Percentiles rank a stretch among this genome's conserved stretches.
Evolutionary conservation across 2,888 invertebrate genomes (phyloP).

Genomic region (Synanthedon tipuliformis): DNA sequence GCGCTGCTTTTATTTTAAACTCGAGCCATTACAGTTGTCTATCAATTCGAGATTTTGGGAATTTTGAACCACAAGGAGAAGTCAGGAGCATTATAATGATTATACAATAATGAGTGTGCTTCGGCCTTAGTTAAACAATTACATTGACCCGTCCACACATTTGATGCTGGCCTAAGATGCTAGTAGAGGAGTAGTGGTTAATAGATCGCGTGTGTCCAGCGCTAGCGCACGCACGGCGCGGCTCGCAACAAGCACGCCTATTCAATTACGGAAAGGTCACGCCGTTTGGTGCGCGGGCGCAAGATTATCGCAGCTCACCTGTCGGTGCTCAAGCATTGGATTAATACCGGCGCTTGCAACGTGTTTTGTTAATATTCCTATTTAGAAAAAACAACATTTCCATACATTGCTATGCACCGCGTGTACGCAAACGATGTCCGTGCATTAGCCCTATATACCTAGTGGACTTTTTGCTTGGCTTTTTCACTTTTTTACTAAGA

Average conservation of each 20-base stretch:
- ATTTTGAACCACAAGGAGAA: too few species aligned
- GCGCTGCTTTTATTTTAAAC: too few species aligned
- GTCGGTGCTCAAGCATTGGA: constrained; percentile 39
- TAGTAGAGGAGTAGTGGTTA: constrained; percentile 1
- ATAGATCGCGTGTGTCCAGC: constrained; percentile 47
- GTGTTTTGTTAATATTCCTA: not conserved
- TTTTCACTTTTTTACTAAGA: not conserved
- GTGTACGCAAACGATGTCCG: constrained; percentile 9
- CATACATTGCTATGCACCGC: constrained; percentile 8
- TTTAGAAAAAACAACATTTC: constrained; percentile 8
- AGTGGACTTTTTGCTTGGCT: not conserved
- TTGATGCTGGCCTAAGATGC: not conserved
- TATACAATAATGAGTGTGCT: too few species aligned
- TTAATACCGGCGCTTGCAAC: constrained; percentile 14
- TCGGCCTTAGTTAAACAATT: too few species aligned
- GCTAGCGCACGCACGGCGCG: constrained; percentile 38
- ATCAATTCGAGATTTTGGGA: too few species aligned
- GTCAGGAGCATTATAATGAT: too few species aligned
- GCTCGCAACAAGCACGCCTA: constrained; percentile 46
- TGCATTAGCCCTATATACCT: not conserved
- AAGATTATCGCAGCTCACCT: constrained; percentile 61
- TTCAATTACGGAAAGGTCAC: constrained; percentile 68
- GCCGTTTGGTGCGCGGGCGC: constrained; percentile 47
- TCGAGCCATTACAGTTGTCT: too few species aligned
- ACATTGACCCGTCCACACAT: not conserved